Conservation (phyloP, 1,140 invertebrate genomes). For the Eciton burchellii region DNA sequence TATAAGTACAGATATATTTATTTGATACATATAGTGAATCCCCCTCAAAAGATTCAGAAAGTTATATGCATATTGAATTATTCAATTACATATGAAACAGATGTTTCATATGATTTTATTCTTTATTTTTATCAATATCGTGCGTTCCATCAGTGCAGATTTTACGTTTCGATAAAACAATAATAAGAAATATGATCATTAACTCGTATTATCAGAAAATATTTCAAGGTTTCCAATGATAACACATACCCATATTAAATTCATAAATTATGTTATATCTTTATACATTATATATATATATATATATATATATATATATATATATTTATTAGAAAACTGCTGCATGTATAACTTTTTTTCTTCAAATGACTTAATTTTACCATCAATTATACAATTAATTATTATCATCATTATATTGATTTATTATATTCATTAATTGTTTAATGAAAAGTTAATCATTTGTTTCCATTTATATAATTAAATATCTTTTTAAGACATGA, state of each 20-base stretch:
- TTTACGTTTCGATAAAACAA: background rate
- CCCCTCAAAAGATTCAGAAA: background rate
- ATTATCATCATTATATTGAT: background rate
- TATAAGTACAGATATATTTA: conserved; percentile 6
- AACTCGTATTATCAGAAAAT: conserved; percentile 20
- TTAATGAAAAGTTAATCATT: background rate
- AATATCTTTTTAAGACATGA: conserved; percentile 1
- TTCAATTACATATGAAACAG: too few relatives aligned
- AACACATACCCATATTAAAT: background rate
- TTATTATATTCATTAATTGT: too few relatives aligned
- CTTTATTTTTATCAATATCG: conserved; percentile 34
- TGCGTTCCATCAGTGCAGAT: background rate
- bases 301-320: background rate
- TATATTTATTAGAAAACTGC: background rate
- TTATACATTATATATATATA: background rate
- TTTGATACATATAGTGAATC: background rate
- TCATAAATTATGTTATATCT: background rate
- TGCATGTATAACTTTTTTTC: background rate
- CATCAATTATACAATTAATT: background rate
- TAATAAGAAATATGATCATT: conserved; percentile 6
- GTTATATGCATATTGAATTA: conserved; percentile 5
- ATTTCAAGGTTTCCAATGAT: conserved; percentile 14
- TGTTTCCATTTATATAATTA: background rate
- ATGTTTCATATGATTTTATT: background rate
- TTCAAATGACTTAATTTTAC: background rate